Conservation (phyloP, 1,140 invertebrate genomes). For the Kradibia gibbosae region DNA sequence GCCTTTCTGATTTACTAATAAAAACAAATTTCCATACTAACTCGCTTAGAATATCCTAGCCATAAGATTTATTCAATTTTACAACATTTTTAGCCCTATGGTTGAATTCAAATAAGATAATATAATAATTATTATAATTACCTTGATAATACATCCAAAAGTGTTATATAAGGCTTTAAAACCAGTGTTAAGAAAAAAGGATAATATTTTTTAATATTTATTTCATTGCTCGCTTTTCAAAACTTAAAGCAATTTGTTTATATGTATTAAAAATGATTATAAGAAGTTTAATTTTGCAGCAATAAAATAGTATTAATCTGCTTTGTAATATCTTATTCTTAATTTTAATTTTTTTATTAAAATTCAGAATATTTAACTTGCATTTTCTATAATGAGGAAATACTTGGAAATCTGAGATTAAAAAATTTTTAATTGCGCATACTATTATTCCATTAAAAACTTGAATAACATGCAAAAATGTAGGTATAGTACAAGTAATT, state of each 20-base stretch:
- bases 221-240: not conserved
- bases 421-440: no score
- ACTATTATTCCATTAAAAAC: no score
- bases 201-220: not conserved
- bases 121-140: no score
- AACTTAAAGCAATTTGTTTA: not conserved
- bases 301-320: not conserved
- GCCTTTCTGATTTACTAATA: not conserved
- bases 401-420: no score
- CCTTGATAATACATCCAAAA: no score
- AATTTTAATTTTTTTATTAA: not conserved
- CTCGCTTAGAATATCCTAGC: not conserved
- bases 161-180: not conserved
- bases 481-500: no score
- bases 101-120: no score
- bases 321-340: not conserved
- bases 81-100: no score
- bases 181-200: not conserved
- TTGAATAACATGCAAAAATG: no score
- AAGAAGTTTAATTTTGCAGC: not conserved
- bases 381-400: not conserved
- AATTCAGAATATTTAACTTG: not conserved
- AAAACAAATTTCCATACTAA: conserved; percentile 20
- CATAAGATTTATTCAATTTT: not conserved
- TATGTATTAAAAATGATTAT: not conserved